Percentiles rank a stretch among this genome's conserved stretches.
Conservation (phyloP, 2,888 invertebrate genomes). For the Iselma pallidipennis region DNA sequence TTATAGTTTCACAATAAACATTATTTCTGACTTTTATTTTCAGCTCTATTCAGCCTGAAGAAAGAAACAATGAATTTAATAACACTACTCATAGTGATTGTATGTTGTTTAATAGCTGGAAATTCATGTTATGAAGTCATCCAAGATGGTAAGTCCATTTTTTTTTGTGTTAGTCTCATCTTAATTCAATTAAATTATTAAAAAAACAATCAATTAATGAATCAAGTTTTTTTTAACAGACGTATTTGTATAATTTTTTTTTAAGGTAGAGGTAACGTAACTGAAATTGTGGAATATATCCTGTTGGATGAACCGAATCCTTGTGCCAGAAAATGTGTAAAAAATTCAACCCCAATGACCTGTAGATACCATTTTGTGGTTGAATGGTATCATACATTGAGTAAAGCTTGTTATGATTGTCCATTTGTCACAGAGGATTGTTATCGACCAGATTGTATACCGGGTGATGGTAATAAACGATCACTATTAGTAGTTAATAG, state of each 20-base stretch:
- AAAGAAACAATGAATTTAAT: constrained; percentile 10
- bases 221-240: background rate
- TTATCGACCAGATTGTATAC: constrained; percentile 75
- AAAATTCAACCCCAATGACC: constrained; percentile 64
- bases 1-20: no score
- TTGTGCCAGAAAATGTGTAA: constrained; percentile 69
- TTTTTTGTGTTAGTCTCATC: background rate
- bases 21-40: no score
- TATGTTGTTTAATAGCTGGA: constrained; percentile 1
- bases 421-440: constrained; percentile 78
- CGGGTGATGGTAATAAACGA: constrained; percentile 79
- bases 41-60: background rate
- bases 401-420: constrained; percentile 87
- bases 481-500: constrained; percentile 80
- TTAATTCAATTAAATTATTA: background rate
- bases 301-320: constrained; percentile 52
- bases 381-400: constrained; percentile 84
- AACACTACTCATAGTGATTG: constrained; percentile 1
- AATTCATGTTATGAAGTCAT: constrained; percentile 1
- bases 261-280: constrained; percentile 5
- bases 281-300: constrained; percentile 41
- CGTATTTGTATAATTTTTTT: background rate
- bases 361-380: constrained; percentile 75
- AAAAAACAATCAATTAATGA: background rate
- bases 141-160: constrained; percentile 6